Evolutionary conservation across 2,113 vertebrate genomes (phyloP).

Genomic region (Bombycilla garrulus): DNA sequence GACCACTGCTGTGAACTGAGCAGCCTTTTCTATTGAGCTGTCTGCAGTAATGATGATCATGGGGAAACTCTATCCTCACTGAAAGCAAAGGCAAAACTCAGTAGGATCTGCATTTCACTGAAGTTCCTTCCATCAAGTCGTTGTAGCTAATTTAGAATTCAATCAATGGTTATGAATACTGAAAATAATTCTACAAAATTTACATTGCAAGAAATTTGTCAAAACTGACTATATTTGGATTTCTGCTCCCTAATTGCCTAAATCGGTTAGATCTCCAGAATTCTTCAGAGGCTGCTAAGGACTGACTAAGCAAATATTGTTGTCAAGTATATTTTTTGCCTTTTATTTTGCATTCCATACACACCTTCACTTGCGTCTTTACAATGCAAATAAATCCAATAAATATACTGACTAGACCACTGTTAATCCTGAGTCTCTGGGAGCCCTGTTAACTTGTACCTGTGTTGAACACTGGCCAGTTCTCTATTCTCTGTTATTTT

Average conservation of each 20-base stretch:
- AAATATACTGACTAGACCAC: background rate
- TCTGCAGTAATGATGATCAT: constrained; percentile 41
- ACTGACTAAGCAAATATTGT: background rate
- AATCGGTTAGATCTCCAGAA: background rate
- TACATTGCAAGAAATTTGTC: constrained; percentile 1
- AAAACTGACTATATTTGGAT: background rate
- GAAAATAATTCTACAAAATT: background rate
- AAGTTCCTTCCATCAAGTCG: background rate
- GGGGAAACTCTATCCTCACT: background rate
- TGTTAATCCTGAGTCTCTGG: background rate
- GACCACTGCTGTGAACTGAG: constrained; percentile 34
- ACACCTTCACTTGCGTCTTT: background rate
- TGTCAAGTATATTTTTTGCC: background rate
- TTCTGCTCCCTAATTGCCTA: background rate
- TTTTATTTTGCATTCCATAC: background rate
- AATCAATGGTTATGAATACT: background rate
- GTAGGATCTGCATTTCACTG: background rate
- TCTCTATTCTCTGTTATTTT: background rate
- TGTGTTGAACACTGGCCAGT: background rate
- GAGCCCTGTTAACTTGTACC: background rate
- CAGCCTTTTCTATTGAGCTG: constrained; percentile 41
- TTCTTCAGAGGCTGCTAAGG: background rate
- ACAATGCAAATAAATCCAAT: background rate
- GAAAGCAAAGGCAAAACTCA: constrained; percentile 27
- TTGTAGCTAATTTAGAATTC: background rate